Conservation (phyloP, 1,140 invertebrate species). For the Drosophila guanche region DNA sequence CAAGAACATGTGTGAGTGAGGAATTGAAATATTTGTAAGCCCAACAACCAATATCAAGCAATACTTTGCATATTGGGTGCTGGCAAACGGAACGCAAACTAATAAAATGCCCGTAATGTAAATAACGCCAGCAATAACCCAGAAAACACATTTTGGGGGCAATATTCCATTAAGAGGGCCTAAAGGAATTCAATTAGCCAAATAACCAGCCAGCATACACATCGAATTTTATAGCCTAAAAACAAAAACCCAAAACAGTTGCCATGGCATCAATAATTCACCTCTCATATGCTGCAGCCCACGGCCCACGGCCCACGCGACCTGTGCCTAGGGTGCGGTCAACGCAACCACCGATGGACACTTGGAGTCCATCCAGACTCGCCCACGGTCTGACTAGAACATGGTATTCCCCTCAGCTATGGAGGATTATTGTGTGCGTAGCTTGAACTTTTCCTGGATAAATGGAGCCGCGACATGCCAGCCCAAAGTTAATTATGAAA, state of each 20-base stretch:
- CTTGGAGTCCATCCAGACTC: too few species aligned
- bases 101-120: too few species aligned
- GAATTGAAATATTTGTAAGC: too few species aligned
- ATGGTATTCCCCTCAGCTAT: slow-evolving; percentile 15
- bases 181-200: slow-evolving; percentile 69
- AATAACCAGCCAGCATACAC: slow-evolving; percentile 43
- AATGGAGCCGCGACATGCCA: slow-evolving; percentile 59
- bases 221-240: slow-evolving; percentile 35
- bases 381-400: too few species aligned
- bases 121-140: background rate
- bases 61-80: too few species aligned
- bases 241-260: slow-evolving; percentile 9
- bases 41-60: too few species aligned
- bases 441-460: slow-evolving; percentile 27
- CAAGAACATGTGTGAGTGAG: too few species aligned
- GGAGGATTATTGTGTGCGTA: slow-evolving; percentile 23
- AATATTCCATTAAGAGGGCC: slow-evolving; percentile 11
- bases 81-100: too few species aligned
- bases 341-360: too few species aligned
- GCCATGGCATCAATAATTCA: slow-evolving; percentile 57
- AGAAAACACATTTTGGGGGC: slow-evolving; percentile 19
- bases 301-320: background rate
- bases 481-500: slow-evolving; percentile 73
- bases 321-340: too few species aligned
- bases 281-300: slow-evolving; percentile 39